Base-by-base conservation (phyloP, 2,797 vertebrate species). In the Pseudochirops corinnae region DNA sequence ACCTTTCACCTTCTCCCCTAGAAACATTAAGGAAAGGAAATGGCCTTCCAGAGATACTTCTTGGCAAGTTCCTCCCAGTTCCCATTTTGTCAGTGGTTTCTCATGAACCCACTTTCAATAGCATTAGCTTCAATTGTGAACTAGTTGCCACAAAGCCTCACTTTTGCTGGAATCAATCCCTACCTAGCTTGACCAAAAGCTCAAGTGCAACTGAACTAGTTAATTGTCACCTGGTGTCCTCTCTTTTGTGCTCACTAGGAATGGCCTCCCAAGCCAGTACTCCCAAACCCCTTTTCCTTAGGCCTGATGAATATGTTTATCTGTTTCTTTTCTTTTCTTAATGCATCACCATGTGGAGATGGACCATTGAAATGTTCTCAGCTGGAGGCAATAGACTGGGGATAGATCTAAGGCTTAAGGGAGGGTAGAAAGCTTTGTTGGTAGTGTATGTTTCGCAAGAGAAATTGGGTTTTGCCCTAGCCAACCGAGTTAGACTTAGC, bases 1-100 rank as follows among this genome's bases (percentile, higher is more conserved):
- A 93, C 97, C 94, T 96, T 98, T 98, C 97, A 98, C 94, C 92
- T 98, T 98, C 96, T 98, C 98, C 97, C 93, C 2, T 97, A 98
- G 96, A 97, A 97, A 98, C 82, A 96, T 95, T 98, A 97, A 98
- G 97, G 98, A 94, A 97, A 97, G 96, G 98, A 91, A 82, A 95
- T 55, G 28, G 82, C 97, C 97, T 97, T 98, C 92, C 98, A 96
- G 97, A 96, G 97, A 97, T 93, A 97, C 93, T 93, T 94, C 90
- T 98, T 93, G 97, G 96, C 92, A 97, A 97, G 97, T 96, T 94
- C 95, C 53, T 96, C 93, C 97, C 58, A 97, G 97, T 96, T 96
- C 3, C 33, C 90, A 90, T 95, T 93, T 97, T 67, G 56, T 90
- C 74, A 94, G 55, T 92, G 93, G 96, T 94, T 98, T 95, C 98